Base-by-base conservation (phyloP, 2,113 vertebrate species). In the Petroica traversi region DNA sequence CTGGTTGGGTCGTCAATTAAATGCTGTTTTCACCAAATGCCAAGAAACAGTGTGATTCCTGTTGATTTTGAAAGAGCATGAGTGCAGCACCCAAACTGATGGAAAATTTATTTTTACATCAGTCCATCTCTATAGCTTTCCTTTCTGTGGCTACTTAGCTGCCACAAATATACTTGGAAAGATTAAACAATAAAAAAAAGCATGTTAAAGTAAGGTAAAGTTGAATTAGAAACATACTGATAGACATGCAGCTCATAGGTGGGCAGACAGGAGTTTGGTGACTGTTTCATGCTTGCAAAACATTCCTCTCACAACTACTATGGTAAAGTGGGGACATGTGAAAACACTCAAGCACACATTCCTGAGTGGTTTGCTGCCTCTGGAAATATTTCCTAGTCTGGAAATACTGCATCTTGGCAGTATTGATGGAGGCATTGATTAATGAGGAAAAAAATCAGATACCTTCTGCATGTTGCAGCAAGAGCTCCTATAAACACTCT, bases 1-100 rank as follows among this genome's bases (percentile, higher is more conserved):
- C 55, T 92, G 64, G 43, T 24, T 92, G 84, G 55, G 58, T 92
- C 88, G 97, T 95, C 96, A 97, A 97, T 97, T 97, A 97, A 96
- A 91, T 94, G 45, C 54, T 94, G 74, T 89, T 96, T 97, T 93
- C 28, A 71, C 88, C 74, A 97, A 97, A 97, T 95, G 81, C 31
- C 82, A 95, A 82, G 40, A 46, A 95, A 71, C n/a, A 52, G 79
- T 74, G 54, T 77, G 38, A 94, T 73, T 91, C 45, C 46, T 85
- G 57, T 69, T 94, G 46, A 72, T 94, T 95, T 81, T 78, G 74
- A 67, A 80, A 88, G 19, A 90, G 61, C 48, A 28, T 4, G 31
- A 81, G 26, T 75, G 41, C 49, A 85, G 49, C 33, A 68, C 26
- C 59, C 54, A 43, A 91, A 68, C 41, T 36, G 26, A 85, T 82